These are phyloP conservation scores for Ligdia adustata DNA, from an alignment of 2,888 invertebrate genomes.

Conservation along the genomic window DNA sequence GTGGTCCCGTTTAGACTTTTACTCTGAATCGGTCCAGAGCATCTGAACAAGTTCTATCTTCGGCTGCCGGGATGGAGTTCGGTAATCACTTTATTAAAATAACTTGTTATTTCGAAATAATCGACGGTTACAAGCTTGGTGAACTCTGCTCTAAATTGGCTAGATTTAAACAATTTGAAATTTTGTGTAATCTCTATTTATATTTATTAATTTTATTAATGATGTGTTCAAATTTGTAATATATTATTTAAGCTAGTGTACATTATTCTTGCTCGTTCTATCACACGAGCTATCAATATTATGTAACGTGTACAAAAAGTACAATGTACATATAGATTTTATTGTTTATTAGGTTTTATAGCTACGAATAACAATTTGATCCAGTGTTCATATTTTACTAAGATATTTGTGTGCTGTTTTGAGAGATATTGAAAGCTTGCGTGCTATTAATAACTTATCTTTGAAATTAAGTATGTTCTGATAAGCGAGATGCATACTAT, in stretches of 20 bases:
- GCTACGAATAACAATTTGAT: conserved; percentile 30
- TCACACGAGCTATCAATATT: conserved; percentile 6
- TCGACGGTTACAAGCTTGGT: too few species aligned
- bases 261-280: conserved; percentile 39
- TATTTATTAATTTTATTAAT: too few species aligned
- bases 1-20: too few species aligned
- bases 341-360: conserved; percentile 50
- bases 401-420: conserved; percentile 19
- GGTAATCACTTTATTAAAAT: too few species aligned
- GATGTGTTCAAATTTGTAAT: conserved; percentile 56
- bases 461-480: not conserved
- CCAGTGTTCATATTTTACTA: conserved; percentile 28
- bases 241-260: conserved; percentile 41
- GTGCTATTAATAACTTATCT: not conserved
- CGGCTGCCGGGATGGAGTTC: too few species aligned
- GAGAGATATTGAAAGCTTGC: conserved; percentile 10
- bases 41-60: too few species aligned
- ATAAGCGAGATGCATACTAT: not conserved
- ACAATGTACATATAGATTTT: conserved; percentile 57
- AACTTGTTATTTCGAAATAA: too few species aligned
- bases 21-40: too few species aligned
- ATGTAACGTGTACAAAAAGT: conserved; percentile 59
- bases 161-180: conserved; percentile 38
- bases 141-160: too few species aligned
- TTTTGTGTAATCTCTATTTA: conserved; percentile 59